phyloP scores from a whole-genome alignment of 2,113 vertebrate species.

The Picathartes gymnocephalus region DNA sequence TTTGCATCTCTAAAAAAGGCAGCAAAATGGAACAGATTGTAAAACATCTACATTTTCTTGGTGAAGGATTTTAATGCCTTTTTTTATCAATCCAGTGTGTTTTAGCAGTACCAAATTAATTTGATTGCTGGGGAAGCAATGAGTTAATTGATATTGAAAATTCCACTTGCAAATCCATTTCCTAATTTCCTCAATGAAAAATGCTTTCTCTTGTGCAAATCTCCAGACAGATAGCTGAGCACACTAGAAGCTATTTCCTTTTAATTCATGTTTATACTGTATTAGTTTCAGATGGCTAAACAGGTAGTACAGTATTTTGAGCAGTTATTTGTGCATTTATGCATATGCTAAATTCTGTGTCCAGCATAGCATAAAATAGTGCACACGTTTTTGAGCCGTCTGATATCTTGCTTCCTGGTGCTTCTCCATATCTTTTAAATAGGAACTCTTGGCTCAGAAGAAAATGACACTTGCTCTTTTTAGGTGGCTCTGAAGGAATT shows the following conservation, averaged over 20 bases:
- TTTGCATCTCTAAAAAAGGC: not conserved
- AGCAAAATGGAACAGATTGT: not conserved
- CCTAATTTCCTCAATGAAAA: not conserved
- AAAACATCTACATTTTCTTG: not conserved
- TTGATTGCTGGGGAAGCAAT: not conserved
- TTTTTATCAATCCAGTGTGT: not conserved
- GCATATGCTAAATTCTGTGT: not conserved
- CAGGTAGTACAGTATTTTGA: not conserved
- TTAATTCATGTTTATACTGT: not conserved
- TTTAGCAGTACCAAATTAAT: not conserved
- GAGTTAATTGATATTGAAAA: not conserved
- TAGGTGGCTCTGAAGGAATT: not conserved
- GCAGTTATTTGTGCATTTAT: not conserved
- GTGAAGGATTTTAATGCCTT: not conserved
- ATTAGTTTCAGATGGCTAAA: slow-evolving; percentile 19
- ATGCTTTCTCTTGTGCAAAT: not conserved
- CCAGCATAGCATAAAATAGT: not conserved
- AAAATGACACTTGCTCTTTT: not conserved
- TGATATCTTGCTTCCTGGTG: not conserved
- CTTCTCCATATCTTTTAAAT: not conserved
- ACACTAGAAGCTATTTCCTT: not conserved
- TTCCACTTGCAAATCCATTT: not conserved
- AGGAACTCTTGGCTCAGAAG: not conserved
- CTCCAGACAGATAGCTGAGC: not conserved
- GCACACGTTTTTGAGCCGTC: not conserved